These are phyloP conservation scores for Eulemur coronatus DNA, from an alignment of 2,797 vertebrate genomes.

Conservation along the genomic window DNA sequence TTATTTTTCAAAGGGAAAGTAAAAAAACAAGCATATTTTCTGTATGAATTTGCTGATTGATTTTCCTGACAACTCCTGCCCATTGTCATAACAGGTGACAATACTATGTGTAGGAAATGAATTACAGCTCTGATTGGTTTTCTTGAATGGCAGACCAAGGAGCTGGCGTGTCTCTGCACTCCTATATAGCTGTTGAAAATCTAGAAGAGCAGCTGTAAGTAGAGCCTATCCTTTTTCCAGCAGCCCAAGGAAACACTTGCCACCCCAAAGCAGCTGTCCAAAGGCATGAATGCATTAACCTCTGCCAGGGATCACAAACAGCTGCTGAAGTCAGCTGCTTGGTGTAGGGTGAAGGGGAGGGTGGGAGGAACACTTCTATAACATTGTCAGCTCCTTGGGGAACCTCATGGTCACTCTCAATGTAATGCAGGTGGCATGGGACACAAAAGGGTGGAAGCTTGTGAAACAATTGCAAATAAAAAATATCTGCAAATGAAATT, in stretches of 20 bases:
- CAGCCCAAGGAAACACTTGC: constrained; percentile 7
- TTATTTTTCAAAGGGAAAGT: constrained; percentile 3
- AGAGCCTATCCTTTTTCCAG: constrained; percentile 16
- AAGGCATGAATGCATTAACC: not conserved
- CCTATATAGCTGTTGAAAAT: not conserved
- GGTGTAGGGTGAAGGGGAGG: not conserved
- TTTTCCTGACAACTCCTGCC: not conserved
- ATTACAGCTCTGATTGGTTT: not conserved
- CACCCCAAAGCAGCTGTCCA: constrained; percentile 55
- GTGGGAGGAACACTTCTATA: not conserved
- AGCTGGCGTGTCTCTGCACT: not conserved
- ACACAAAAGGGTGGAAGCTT: not conserved
- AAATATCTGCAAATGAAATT: constrained; percentile 29
- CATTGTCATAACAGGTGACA: not conserved
- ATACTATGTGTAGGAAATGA: not conserved
- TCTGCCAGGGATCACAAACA: constrained; percentile 20
- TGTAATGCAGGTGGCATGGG: not conserved
- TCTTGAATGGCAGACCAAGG: not conserved
- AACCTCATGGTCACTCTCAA: not conserved
- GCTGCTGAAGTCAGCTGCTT: constrained; percentile 58
- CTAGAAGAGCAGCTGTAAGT: constrained; percentile 26
- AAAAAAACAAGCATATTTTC: not conserved
- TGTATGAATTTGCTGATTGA: not conserved
- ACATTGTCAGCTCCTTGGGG: not conserved
- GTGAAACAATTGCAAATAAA: not conserved